Conservation (phyloP, 2,113 vertebrate genomes). For the Gymnorhina tibicen region DNA sequence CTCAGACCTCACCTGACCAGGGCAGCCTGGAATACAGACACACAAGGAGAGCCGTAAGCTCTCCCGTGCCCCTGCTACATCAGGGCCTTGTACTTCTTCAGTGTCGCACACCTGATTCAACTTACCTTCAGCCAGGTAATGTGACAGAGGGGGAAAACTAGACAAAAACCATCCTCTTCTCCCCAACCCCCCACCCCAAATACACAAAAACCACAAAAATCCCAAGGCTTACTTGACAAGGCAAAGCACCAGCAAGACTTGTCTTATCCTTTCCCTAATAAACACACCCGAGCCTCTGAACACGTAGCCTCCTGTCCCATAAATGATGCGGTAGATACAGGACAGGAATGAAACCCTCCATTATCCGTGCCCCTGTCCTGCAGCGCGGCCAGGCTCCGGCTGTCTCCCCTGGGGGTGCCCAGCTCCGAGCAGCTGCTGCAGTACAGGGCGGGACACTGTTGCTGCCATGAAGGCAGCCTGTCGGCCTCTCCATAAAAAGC, state of each 20-base stretch:
- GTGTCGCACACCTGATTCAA: background rate
- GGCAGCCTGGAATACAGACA: background rate
- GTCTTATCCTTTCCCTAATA: background rate
- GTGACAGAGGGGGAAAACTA: background rate
- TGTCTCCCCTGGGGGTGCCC: background rate
- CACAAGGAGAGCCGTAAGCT: background rate
- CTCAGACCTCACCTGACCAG: background rate
- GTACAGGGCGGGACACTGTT: fast-evolving
- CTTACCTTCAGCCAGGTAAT: background rate
- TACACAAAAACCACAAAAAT: background rate
- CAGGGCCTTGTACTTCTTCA: background rate
- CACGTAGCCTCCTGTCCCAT: background rate
- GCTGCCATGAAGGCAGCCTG: background rate
- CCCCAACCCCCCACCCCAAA: background rate
- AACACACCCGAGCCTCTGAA: background rate
- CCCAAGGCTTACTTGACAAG: background rate
- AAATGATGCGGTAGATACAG: background rate
- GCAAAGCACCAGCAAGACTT: background rate
- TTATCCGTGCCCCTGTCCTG: background rate
- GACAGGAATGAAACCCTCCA: background rate
- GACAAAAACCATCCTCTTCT: background rate
- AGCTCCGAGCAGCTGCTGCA: background rate
- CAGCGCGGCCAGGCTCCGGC: background rate
- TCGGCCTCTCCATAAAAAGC: background rate
- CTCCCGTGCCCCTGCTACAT: background rate